A percentile compares a stretch with the other conserved stretches of the same genome.
Conservation (phyloP, 2,113 vertebrate species). For the Aix galericulata region DNA sequence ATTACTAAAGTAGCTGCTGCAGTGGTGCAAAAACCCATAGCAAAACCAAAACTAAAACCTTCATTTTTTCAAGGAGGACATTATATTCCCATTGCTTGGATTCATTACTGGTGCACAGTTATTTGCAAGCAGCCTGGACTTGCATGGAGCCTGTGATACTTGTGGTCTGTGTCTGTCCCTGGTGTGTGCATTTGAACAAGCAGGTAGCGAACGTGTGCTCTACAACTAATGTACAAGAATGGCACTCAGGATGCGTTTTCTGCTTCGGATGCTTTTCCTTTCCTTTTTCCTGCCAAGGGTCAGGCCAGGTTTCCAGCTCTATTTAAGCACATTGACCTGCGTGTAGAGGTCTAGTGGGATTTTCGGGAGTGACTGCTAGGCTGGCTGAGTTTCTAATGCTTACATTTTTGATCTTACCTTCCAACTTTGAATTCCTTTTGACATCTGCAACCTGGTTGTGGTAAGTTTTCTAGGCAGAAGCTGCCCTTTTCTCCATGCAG, state of each 20-base stretch:
- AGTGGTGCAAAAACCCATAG: not conserved
- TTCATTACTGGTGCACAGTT: not conserved
- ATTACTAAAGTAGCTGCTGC: not conserved
- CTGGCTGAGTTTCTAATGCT: not conserved
- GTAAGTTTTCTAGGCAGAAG: not conserved
- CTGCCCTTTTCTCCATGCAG: not conserved
- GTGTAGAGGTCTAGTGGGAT: not conserved
- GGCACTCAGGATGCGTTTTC: not conserved
- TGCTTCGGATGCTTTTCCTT: not conserved
- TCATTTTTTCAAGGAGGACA: not conserved
- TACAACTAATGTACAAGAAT: not conserved
- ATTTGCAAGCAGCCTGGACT: not conserved
- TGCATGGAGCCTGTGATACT: not conserved
- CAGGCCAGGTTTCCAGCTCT: not conserved
- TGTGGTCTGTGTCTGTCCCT: rapidly evolving
- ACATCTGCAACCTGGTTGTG: not conserved
- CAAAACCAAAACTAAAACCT: not conserved
- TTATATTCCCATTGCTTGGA: not conserved
- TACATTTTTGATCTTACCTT: not conserved
- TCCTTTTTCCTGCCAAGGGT: not conserved
- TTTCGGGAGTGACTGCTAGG: not conserved
- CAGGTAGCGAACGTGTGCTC: not conserved
- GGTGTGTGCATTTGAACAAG: rapidly evolving
- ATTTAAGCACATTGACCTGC: not conserved
- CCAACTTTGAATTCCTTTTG: not conserved